phyloP scores from a whole-genome alignment of 2,888 invertebrate genomes.

The Hirtodrosophila trivittata region DNA sequence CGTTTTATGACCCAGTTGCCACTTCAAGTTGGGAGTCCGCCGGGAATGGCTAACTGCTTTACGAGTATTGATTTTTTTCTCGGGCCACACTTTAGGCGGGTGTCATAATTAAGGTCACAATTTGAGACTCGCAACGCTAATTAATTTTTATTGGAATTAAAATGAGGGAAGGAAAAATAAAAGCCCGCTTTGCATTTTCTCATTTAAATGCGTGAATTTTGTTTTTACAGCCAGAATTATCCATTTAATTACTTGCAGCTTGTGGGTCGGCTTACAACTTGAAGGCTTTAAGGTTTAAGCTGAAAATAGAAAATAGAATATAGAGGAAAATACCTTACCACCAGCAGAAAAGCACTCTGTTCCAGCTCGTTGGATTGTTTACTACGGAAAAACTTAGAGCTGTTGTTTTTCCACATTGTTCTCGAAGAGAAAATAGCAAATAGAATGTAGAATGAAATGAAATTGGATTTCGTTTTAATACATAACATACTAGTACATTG shows the following conservation, averaged over 20 bases:
- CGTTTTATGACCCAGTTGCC: constrained; percentile 51
- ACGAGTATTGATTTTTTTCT: constrained; percentile 49
- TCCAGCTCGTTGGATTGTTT: no score
- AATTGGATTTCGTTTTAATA: constrained; percentile 56
- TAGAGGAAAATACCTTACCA: no score
- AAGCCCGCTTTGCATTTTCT: constrained; percentile 23
- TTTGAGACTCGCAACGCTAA: constrained; percentile 57
- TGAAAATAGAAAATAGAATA: neutral
- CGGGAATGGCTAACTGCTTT: constrained; percentile 16
- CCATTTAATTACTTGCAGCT: constrained; percentile 38
- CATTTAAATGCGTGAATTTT: neutral
- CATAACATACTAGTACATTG: neutral
- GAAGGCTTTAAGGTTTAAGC: constrained; percentile 20
- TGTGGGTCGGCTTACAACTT: neutral
- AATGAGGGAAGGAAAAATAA: constrained; percentile 4
- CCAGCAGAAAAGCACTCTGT: neutral
- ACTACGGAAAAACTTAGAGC: no score
- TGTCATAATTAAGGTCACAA: constrained; percentile 64
- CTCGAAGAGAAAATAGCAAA: constrained; percentile 11
- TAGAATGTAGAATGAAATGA: constrained; percentile 25
- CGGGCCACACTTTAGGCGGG: constrained; percentile 23
- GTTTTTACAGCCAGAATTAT: neutral
- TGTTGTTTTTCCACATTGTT: constrained; percentile 35
- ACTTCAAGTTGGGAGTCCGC: constrained; percentile 43
- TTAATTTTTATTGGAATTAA: constrained; percentile 72